Conservation (phyloP, 2,888 invertebrate genomes). For the Drosophila koepferae region DNA sequence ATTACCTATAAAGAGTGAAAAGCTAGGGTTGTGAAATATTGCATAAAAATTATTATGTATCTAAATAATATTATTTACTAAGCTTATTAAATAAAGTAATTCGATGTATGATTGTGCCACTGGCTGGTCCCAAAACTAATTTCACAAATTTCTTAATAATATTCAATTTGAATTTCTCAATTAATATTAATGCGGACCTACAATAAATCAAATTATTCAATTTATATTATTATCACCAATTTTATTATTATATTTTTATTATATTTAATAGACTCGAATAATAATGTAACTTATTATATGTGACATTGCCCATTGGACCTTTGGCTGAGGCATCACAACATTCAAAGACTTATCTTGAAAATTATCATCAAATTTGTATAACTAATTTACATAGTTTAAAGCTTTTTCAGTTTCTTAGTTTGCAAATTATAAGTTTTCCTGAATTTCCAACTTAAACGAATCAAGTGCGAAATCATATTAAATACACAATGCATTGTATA, state of each 20-base stretch:
- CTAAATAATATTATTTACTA: conserved; percentile 10
- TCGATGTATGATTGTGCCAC: conserved; percentile 42
- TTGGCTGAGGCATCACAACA: conserved; percentile 11
- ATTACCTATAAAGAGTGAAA: background rate
- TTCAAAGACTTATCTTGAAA: conserved; percentile 5
- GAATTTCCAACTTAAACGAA: background rate
- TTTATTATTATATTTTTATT: background rate
- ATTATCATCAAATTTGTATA: background rate
- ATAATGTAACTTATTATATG: conserved; percentile 14
- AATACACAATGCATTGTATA: background rate
- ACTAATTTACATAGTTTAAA: background rate
- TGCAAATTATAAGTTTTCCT: background rate
- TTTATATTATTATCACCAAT: conserved; percentile 14
- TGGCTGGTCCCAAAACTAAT: conserved; percentile 40
- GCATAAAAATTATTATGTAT: background rate
- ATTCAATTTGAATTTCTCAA: background rate
- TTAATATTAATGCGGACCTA: background rate
- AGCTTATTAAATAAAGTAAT: conserved; percentile 12
- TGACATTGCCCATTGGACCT: conserved; percentile 9
- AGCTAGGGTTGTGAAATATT: conserved; percentile 4
- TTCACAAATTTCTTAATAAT: conserved; percentile 20
- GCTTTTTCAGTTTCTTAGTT: background rate
- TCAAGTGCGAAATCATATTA: background rate
- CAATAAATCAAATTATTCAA: background rate
- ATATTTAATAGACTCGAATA: background rate